Evolutionary conservation across 1,140 invertebrate species (phyloP).

Genomic region (Rhagoletis pomonella): DNA sequence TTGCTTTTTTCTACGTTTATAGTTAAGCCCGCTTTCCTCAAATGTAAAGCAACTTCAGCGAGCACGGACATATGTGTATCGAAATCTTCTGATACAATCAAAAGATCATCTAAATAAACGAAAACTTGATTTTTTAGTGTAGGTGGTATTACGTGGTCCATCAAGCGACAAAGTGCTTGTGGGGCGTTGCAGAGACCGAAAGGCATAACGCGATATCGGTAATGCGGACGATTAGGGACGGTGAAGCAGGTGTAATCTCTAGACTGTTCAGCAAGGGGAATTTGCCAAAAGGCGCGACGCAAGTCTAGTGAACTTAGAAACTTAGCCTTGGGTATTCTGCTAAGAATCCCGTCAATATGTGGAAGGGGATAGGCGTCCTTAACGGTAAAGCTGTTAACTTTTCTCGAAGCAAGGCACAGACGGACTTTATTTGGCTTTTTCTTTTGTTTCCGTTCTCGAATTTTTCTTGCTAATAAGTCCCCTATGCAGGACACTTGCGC

Average conservation of each 20-base stretch:
- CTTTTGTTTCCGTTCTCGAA: slow-evolving; percentile 45
- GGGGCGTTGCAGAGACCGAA: too few species aligned
- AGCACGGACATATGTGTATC: neutral
- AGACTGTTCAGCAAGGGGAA: too few species aligned
- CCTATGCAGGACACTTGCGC: neutral
- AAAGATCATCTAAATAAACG: slow-evolving; percentile 52
- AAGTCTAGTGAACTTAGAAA: slow-evolving; percentile 38
- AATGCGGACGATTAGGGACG: too few species aligned
- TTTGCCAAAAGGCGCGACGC: neutral
- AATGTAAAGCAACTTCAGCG: slow-evolving; percentile 65
- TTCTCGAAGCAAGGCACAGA: slow-evolving; percentile 67
- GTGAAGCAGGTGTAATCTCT: too few species aligned
- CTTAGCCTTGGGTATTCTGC: slow-evolving; percentile 55
- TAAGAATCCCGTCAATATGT: slow-evolving; percentile 60
- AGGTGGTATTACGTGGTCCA: slow-evolving; percentile 36
- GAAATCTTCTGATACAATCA: slow-evolving; percentile 49
- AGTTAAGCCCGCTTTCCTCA: slow-evolving; percentile 72
- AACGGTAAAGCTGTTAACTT: slow-evolving; percentile 61
- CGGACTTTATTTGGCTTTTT: slow-evolving; percentile 62
- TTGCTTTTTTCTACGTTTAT: slow-evolving; percentile 74
- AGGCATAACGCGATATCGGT: too few species aligned
- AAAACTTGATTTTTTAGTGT: slow-evolving; percentile 49
- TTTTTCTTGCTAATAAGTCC: neutral
- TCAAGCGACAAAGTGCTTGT: slow-evolving; percentile 48
- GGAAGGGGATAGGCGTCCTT: slow-evolving; percentile 62